Evolutionary conservation across 1,140 invertebrate genomes (phyloP), one percentile per base, ranked within the genome.

Genomic region (Calephelis virginiensis): DNA sequence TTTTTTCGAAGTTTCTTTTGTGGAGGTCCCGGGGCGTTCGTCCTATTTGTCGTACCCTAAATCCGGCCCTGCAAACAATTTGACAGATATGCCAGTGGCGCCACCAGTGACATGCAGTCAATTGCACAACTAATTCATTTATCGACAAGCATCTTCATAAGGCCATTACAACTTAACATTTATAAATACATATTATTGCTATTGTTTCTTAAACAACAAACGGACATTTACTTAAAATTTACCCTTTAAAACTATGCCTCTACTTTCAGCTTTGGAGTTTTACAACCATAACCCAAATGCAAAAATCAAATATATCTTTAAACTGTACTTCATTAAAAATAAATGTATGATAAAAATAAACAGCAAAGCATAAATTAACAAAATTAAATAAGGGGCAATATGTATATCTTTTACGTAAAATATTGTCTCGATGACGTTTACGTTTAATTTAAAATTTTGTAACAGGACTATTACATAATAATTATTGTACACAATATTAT

Each of bases 181-280:
- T 49, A 53, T 53, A 17, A 53, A 53, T 53, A 28, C 50, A 53
- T 53, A 53, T 10, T 53, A 53, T 10, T 28, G 50, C 50, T 53
- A 53, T 53, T 53, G 50, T 53, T 17, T 53, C 50, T 53, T 53
- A 53, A 53, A 53, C 28, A 53, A 53, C 28, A 53, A 53, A 53
- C 50, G 17, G 50, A 28, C 50, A 53, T 53, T 9, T 14, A 53
- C 50, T 53, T 53, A 53, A 53, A 53, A 53, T 53, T 53, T 53
- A 53, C 50, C 50, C 50, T 53, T 53, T 53, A 53, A 49, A 53
- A 53, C 50, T 53, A 53, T 53, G 50, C 50, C 50, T 53, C 50
- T 53, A 53, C 17, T 14, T 10, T 53, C 50, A 53, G 17, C 50
- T 53, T 53, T 53, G 50, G 50, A 53, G 14, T 53, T 53, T 28